Conservation (phyloP, 2,113 vertebrate species). For the Tychaedon coryphoeus region DNA sequence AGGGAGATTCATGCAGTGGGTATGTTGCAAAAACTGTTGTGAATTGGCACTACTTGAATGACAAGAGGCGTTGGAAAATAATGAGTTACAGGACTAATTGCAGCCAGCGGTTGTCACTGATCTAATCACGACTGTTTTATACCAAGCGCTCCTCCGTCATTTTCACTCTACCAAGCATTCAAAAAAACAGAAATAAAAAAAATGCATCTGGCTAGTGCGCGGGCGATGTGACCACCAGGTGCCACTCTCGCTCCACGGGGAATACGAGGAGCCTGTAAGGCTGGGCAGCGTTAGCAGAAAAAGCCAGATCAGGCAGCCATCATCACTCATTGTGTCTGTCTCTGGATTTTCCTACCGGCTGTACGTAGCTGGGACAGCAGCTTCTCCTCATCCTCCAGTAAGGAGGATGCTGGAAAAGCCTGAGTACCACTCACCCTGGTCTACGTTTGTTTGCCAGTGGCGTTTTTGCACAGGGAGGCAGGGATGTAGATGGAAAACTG, state of each 20-base stretch:
- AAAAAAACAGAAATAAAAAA: not conserved
- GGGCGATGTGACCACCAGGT: constrained; percentile 20
- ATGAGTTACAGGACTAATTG: not conserved
- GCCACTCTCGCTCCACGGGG: constrained; percentile 48
- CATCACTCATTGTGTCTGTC: not conserved
- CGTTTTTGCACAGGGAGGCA: fast-evolving
- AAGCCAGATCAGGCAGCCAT: not conserved
- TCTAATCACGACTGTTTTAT: not conserved
- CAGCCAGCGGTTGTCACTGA: not conserved
- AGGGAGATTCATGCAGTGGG: not conserved
- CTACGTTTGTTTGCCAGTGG: not conserved
- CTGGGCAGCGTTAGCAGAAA: not conserved
- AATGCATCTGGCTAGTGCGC: not conserved
- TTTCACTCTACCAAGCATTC: not conserved
- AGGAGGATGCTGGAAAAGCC: not conserved
- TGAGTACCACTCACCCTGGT: not conserved
- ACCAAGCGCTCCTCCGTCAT: not conserved
- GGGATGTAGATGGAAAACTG: not conserved
- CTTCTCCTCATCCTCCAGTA: not conserved
- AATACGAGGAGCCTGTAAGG: not conserved
- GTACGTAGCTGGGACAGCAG: not conserved
- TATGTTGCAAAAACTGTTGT: not conserved
- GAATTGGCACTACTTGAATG: not conserved
- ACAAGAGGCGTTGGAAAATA: not conserved
- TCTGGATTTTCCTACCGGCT: not conserved